phyloP scores from a whole-genome alignment of 2,888 invertebrate genomes.

The Halocaridina rubra region DNA sequence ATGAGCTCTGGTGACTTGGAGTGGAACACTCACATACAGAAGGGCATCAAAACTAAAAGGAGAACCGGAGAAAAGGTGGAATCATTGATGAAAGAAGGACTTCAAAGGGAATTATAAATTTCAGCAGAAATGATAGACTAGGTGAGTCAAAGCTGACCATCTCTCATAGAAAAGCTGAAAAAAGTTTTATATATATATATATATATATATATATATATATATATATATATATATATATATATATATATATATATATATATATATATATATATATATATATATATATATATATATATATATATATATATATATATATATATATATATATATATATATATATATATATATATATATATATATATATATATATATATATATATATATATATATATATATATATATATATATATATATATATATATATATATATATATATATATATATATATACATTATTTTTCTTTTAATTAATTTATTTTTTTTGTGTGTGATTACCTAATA shows the following conservation, averaged over 20 bases:
- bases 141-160: too few relatives aligned
- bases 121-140: too few relatives aligned
- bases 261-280: conserved; percentile 24
- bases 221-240: conserved; percentile 40
- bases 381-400: conserved; percentile 18
- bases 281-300: conserved; percentile 30
- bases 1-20: too few relatives aligned
- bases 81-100: too few relatives aligned
- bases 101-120: too few relatives aligned
- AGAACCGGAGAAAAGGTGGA: too few relatives aligned
- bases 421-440: not conserved
- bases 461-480: too few relatives aligned
- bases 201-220: conserved; percentile 15
- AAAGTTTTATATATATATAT: not conserved
- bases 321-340: conserved; percentile 30
- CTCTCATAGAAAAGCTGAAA: not conserved
- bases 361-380: conserved; percentile 26
- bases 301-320: conserved; percentile 27
- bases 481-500: too few relatives aligned
- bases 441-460: not conserved
- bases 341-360: conserved; percentile 37
- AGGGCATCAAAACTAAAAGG: too few relatives aligned
- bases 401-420: conserved; percentile 16
- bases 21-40: too few relatives aligned
- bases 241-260: conserved; percentile 27